Percentiles rank a stretch among this genome's conserved stretches.
These are phyloP conservation scores for Melanostoma mellinum DNA, from an alignment of 2,888 invertebrate species.

Conservation along the genomic window DNA sequence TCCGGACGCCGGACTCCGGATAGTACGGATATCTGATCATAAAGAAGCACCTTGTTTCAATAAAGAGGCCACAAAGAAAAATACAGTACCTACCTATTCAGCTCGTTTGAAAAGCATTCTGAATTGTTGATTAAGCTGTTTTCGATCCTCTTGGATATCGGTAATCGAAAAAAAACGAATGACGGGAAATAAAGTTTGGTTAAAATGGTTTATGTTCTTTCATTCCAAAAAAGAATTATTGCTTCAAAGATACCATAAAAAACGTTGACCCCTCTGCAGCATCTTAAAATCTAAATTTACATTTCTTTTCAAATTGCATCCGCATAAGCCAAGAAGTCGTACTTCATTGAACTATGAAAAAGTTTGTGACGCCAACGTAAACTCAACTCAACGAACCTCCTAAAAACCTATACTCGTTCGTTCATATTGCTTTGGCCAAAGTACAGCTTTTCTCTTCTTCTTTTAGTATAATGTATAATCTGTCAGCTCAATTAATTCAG, in stretches of 20 bases:
- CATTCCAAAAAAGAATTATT: too few species aligned
- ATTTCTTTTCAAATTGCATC: constrained; percentile 46
- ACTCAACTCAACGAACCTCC: constrained; percentile 19
- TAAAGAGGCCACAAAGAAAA: too few species aligned
- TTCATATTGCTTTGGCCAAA: constrained; percentile 24
- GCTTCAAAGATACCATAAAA: background rate
- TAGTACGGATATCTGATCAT: too few species aligned
- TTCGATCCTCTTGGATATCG: too few species aligned
- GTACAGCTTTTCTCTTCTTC: constrained; percentile 8
- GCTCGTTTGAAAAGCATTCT: too few species aligned
- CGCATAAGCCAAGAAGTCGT: constrained; percentile 38
- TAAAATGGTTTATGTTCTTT: too few species aligned
- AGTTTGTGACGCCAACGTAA: constrained; percentile 12
- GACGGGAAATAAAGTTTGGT: too few species aligned
- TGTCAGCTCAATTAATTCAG: constrained; percentile 25
- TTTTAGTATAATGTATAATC: background rate
- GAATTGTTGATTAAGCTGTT: too few species aligned
- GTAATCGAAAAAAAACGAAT: too few species aligned
- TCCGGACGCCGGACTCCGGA: too few species aligned
- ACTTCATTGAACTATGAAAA: constrained; percentile 28
- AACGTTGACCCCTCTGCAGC: constrained; percentile 54
- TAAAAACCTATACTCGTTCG: background rate
- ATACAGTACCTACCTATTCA: too few species aligned
- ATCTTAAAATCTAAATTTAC: constrained; percentile 53
- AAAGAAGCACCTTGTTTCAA: too few species aligned